Conservation (phyloP, 2,888 invertebrate genomes). For the Mythimna lalbum region DNA sequence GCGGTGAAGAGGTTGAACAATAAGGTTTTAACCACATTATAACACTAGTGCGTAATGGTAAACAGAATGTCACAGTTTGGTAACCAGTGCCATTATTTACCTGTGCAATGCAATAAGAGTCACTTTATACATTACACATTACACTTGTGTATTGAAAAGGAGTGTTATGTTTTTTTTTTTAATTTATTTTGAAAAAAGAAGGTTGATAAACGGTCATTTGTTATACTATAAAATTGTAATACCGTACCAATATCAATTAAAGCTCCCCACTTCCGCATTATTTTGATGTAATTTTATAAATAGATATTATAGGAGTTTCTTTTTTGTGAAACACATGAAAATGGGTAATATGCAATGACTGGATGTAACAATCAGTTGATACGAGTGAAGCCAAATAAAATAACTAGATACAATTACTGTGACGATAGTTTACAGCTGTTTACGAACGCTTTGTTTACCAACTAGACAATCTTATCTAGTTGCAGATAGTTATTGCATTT, state of each 20-base stretch:
- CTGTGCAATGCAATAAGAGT: too few relatives aligned
- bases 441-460: constrained; percentile 15
- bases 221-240: background rate
- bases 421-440: background rate
- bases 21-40: too few relatives aligned
- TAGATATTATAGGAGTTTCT: too few relatives aligned
- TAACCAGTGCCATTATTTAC: too few relatives aligned
- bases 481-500: constrained; percentile 12
- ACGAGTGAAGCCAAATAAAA: constrained; percentile 5
- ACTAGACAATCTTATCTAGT: constrained; percentile 33
- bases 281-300: background rate
- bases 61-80: too few relatives aligned
- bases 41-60: too few relatives aligned
- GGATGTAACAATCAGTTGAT: background rate
- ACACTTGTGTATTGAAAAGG: too few relatives aligned
- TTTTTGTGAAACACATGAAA: background rate
- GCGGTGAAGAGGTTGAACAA: too few relatives aligned
- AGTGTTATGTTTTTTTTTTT: too few relatives aligned
- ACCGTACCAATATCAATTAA: background rate
- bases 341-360: background rate
- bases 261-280: background rate
- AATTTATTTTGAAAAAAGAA: too few relatives aligned
- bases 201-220: background rate
- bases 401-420: background rate
- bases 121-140: too few relatives aligned